Evolutionary conservation across 2,888 invertebrate genomes (phyloP).

Genomic region (Keiferia lycopersicella): DNA sequence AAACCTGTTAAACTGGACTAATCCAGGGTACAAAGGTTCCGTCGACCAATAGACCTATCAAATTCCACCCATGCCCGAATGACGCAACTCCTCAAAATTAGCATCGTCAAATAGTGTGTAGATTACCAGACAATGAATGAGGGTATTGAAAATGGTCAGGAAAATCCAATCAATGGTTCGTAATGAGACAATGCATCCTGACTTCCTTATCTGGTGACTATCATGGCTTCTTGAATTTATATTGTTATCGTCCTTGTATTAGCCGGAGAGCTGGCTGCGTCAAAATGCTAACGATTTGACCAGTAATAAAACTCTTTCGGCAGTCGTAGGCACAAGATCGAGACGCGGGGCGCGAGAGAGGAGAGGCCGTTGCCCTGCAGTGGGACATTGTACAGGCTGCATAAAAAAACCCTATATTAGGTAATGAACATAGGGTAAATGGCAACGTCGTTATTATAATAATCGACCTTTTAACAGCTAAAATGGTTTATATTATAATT

Average conservation of each 20-base stretch:
- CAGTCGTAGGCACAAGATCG: no score
- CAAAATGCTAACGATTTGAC: no score
- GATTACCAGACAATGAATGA: slow-evolving; percentile 27
- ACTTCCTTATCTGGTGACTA: slow-evolving; percentile 50
- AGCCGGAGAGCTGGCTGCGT: no score
- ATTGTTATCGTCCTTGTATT: slow-evolving; percentile 4
- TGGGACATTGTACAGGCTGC: no score
- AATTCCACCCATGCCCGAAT: slow-evolving; percentile 10
- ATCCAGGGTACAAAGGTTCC: neutral
- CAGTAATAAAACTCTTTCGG: no score
- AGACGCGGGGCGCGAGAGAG: neutral
- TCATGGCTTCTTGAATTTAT: slow-evolving; percentile 60
- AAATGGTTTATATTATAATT: no score
- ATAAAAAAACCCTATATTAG: no score
- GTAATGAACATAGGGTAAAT: no score
- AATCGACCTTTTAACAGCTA: no score
- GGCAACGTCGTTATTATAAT: no score
- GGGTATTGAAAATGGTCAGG: slow-evolving; percentile 15
- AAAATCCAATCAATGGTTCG: slow-evolving; percentile 24
- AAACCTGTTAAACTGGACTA: neutral
- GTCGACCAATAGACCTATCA: neutral
- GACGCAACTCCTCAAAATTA: slow-evolving; percentile 17
- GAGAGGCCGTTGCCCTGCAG: no score
- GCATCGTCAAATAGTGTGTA: slow-evolving; percentile 22
- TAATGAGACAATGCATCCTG: slow-evolving; percentile 23